Evolutionary conservation across 2,888 invertebrate species (phyloP).

Genomic region (Brachylomia viminalis): DNA sequence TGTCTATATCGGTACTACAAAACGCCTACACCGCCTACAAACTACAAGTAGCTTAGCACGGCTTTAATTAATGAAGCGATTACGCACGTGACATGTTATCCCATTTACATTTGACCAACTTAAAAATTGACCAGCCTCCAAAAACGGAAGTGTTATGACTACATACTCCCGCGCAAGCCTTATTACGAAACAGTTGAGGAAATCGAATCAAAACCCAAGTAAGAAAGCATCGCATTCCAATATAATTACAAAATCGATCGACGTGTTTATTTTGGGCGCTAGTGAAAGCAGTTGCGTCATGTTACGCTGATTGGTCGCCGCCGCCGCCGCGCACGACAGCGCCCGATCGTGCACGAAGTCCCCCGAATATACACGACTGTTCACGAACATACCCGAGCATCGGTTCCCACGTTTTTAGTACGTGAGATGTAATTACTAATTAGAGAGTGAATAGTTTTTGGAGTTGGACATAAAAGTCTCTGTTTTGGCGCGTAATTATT

Average conservation of each 20-base stretch:
- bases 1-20: conserved; percentile 26
- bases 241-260: conserved; percentile 86
- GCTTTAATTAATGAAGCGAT: conserved; percentile 51
- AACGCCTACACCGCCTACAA: conserved; percentile 19
- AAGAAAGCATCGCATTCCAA: conserved; percentile 87
- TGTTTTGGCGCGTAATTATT: conserved; percentile 51
- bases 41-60: conserved; percentile 12
- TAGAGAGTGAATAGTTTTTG: conserved; percentile 60
- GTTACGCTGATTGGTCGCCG: conserved; percentile 68
- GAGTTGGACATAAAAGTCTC: conserved; percentile 56
- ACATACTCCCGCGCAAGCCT: conserved; percentile 68
- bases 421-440: conserved; percentile 58
- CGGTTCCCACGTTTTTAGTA: conserved; percentile 66
- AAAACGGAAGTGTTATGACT: conserved; percentile 82
- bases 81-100: conserved; percentile 54
- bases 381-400: conserved; percentile 55
- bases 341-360: conserved; percentile 64
- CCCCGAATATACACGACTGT: conserved; percentile 44
- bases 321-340: conserved; percentile 59
- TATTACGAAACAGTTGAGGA: conserved; percentile 79
- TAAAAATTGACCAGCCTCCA: conserved; percentile 62
- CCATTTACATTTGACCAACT: conserved; percentile 63
- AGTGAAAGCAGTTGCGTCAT: conserved; percentile 87
- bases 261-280: conserved; percentile 74
- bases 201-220: conserved; percentile 83